Percentiles rank a stretch among this genome's conserved stretches.
Conservation (phyloP, 2,113 vertebrate genomes). For the Anhinga rufa region DNA sequence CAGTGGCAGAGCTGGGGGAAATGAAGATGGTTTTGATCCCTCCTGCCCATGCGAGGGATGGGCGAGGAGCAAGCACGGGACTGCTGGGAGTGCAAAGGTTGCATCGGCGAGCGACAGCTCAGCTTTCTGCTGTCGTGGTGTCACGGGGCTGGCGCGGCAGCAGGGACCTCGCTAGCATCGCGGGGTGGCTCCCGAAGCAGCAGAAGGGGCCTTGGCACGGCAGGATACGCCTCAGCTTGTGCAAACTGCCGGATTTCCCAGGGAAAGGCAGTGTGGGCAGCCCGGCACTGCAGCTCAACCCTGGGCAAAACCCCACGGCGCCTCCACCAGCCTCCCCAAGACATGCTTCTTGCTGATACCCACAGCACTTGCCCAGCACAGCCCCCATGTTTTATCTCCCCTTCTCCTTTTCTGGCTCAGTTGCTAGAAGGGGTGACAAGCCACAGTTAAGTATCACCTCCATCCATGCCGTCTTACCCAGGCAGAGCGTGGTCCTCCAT, state of each 20-base stretch:
- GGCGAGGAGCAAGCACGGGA: neutral
- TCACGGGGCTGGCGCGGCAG: neutral
- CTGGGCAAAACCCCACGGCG: neutral
- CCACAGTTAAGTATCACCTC: neutral
- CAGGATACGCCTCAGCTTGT: rapidly evolving
- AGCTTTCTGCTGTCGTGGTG: neutral
- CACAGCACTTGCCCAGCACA: neutral
- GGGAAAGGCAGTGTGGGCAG: neutral
- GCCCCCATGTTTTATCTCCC: rapidly evolving
- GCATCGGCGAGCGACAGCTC: neutral
- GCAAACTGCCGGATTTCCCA: rapidly evolving
- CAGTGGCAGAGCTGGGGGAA: neutral
- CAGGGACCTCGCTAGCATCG: neutral
- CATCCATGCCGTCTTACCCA: rapidly evolving
- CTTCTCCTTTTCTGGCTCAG: neutral
- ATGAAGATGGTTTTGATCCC: neutral
- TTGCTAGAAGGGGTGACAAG: neutral
- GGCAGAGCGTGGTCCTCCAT: neutral
- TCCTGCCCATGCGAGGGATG: neutral
- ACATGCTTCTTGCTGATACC: neutral
- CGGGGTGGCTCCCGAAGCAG: rapidly evolving
- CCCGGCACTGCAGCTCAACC: rapidly evolving
- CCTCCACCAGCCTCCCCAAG: neutral
- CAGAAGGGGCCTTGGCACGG: neutral
- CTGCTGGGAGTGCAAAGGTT: neutral